A percentile compares a stretch with the other conserved stretches of the same genome.
Evolutionary conservation across 2,797 vertebrate genomes (phyloP).

Genomic region (Jordanella pulchra): DNA sequence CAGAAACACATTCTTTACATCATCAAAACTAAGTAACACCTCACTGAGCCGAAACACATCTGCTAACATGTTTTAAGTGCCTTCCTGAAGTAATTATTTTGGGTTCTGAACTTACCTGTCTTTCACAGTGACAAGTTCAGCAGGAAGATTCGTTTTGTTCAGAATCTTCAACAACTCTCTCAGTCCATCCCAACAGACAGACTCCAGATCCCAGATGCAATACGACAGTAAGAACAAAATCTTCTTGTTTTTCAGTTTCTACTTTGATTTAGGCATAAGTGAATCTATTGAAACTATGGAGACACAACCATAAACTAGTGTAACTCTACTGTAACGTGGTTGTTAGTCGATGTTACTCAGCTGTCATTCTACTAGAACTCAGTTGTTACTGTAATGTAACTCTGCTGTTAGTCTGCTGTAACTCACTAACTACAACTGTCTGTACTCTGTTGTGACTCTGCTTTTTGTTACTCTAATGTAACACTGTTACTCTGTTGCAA

Average conservation of each 20-base stretch:
- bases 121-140: constrained; percentile 83
- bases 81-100: no score
- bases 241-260: neutral
- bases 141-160: constrained; percentile 81
- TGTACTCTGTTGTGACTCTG: neutral
- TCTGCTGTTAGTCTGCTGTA: neutral
- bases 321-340: no score
- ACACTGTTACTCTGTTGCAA: neutral
- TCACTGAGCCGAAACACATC: neutral
- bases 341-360: no score
- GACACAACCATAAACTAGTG: no score
- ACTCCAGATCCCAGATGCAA: constrained; percentile 80
- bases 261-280: no score
- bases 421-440: neutral
- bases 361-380: no score
- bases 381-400: no score
- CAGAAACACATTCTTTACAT: neutral
- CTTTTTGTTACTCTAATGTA: neutral
- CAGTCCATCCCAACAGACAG: constrained; percentile 77
- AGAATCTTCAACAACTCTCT: constrained; percentile 78
- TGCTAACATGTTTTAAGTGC: neutral
- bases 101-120: constrained; percentile 16
- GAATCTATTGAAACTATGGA: no score
- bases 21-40: neutral
- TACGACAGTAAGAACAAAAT: constrained; percentile 80